These are phyloP conservation scores for Kryptolebias ocellatus DNA, from an alignment of 2,797 vertebrate genomes.

Conservation along the genomic window DNA sequence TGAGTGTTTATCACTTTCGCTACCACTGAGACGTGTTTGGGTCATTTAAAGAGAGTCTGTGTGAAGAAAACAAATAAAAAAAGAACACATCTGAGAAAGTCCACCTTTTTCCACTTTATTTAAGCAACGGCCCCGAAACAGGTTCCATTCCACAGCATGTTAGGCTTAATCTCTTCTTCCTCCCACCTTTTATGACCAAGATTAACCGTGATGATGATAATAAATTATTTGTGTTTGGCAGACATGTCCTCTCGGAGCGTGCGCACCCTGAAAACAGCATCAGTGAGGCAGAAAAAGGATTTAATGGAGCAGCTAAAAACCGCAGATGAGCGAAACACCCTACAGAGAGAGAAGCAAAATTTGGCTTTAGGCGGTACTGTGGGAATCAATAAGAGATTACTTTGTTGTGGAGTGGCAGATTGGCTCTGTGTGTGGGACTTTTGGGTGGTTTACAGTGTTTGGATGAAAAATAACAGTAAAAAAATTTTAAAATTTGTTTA, in stretches of 20 bases:
- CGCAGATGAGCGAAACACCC: neutral
- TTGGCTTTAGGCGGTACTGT: conserved; percentile 18
- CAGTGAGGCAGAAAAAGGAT: conserved; percentile 23
- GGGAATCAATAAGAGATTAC: conserved; percentile 20
- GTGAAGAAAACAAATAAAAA: conserved; percentile 2
- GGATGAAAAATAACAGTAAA: neutral
- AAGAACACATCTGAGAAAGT: conserved; percentile 10
- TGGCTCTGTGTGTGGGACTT: neutral
- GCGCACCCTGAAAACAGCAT: conserved; percentile 18
- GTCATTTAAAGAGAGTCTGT: conserved; percentile 17
- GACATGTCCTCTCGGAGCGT: neutral
- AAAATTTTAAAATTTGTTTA: neutral
- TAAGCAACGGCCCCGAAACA: conserved; percentile 3
- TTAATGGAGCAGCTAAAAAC: conserved; percentile 15
- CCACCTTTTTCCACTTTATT: conserved; percentile 17
- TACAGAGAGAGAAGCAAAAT: conserved; percentile 6
- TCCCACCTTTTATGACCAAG: conserved; percentile 12
- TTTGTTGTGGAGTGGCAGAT: conserved; percentile 3
- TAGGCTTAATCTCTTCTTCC: conserved; percentile 1
- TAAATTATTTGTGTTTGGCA: conserved; percentile 35
- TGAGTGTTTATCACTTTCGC: conserved; percentile 16
- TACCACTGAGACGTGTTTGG: conserved; percentile 18
- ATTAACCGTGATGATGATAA: conserved; percentile 19
- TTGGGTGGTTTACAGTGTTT: neutral
- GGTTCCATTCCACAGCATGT: conserved; percentile 15